These are phyloP conservation scores for Pangasius sanitwongsei DNA, from an alignment of 2,797 vertebrate genomes.

Conservation along the genomic window DNA sequence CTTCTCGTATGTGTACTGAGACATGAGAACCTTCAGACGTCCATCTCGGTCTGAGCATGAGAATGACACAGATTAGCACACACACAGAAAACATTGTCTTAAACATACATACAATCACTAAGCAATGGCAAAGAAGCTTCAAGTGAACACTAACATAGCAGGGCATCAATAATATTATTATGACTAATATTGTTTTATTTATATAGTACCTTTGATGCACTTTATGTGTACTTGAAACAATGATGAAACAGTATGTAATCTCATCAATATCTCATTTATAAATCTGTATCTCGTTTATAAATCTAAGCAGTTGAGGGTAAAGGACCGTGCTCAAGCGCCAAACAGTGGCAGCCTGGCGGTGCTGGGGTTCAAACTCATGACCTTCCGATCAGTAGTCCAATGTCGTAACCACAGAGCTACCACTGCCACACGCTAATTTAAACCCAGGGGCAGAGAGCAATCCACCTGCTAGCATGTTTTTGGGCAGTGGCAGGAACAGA, in stretches of 20 bases:
- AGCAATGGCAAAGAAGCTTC: not conserved
- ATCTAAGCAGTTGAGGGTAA: not conserved
- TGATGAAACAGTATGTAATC: not conserved
- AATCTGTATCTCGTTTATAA: not conserved
- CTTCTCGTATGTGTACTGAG: constrained; percentile 76
- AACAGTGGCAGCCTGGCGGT: not conserved
- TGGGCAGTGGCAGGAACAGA: not conserved
- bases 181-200: not conserved
- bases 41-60: constrained; percentile 66
- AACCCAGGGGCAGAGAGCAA: not conserved
- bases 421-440: not conserved
- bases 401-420: not conserved
- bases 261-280: no score
- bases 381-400: not conserved
- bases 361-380: not conserved
- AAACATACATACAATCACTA: not conserved
- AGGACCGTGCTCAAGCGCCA: no score
- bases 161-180: not conserved
- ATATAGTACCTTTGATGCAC: not conserved
- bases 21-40: constrained; percentile 77
- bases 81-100: not conserved
- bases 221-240: not conserved
- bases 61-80: constrained; percentile 10
- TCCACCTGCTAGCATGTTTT: not conserved
- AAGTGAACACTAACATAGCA: not conserved